These are phyloP conservation scores for Leptinotarsa lineolata DNA, from an alignment of 1,140 invertebrate genomes.

Conservation along the genomic window DNA sequence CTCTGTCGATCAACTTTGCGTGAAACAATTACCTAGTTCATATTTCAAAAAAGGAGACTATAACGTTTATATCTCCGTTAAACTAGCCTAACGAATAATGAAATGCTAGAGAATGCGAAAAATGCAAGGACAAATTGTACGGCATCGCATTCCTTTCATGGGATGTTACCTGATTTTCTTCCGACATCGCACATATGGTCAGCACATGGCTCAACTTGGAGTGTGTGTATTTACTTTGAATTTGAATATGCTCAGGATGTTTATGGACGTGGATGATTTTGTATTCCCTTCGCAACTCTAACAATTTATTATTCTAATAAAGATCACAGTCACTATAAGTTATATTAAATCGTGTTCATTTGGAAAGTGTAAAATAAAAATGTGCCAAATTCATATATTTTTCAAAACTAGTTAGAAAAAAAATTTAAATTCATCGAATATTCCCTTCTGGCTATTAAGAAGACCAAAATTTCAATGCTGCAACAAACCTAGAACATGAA, in stretches of 20 bases:
- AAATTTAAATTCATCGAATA: too few species aligned
- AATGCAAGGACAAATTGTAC: conserved; percentile 8
- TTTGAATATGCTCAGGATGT: not conserved
- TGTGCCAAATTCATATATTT: too few species aligned
- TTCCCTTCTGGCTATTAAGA: too few species aligned
- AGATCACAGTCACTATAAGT: too few species aligned
- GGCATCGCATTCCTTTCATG: not conserved
- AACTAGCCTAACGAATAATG: not conserved
- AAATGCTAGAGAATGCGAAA: not conserved
- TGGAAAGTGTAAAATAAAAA: too few species aligned
- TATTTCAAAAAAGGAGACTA: too few species aligned
- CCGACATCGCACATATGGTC: not conserved
- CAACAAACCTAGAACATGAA: too few species aligned
- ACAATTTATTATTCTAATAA: not conserved
- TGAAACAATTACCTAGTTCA: too few species aligned
- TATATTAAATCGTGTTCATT: too few species aligned
- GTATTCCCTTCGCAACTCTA: not conserved
- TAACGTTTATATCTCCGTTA: not conserved
- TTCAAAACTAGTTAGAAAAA: too few species aligned
- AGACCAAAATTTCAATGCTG: too few species aligned
- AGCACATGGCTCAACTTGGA: not conserved
- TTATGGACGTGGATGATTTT: not conserved
- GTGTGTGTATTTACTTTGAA: not conserved
- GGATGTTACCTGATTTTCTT: conserved; percentile 1
- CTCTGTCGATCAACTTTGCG: too few species aligned